phyloP scores from a whole-genome alignment of 2,888 invertebrate genomes.

The Aspidapion aeneum region DNA sequence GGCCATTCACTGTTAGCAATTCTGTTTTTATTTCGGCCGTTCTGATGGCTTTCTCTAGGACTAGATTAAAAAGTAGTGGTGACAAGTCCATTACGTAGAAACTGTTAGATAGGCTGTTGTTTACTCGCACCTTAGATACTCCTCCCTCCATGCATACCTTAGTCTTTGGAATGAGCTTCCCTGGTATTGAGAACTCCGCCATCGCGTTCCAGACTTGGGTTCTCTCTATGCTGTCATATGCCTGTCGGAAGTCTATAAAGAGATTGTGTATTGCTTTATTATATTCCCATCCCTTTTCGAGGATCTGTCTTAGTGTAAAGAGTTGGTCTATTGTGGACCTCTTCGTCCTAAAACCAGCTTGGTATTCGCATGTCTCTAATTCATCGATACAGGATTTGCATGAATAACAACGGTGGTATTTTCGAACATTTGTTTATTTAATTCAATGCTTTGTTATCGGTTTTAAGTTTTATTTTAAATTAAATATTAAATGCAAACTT shows the following conservation, averaged over 20 bases:
- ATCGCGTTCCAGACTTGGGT: background rate
- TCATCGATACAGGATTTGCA: too few species aligned
- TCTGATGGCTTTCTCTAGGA: conserved; percentile 4
- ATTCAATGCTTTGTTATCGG: too few species aligned
- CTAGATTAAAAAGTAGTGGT: conserved; percentile 2
- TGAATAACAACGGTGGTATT: too few species aligned
- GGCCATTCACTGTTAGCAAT: background rate
- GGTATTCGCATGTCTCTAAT: too few species aligned
- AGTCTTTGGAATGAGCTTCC: background rate
- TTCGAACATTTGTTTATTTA: too few species aligned
- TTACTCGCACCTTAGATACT: background rate
- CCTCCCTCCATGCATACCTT: background rate
- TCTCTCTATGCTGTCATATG: background rate
- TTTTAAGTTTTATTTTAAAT: too few species aligned
- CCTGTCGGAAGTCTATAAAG: conserved; percentile 1
- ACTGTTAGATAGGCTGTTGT: background rate
- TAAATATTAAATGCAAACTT: too few species aligned
- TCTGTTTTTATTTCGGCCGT: conserved; percentile 4
- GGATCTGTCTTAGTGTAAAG: too few species aligned
- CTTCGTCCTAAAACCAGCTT: too few species aligned
- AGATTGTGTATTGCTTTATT: too few species aligned
- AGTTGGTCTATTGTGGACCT: too few species aligned
- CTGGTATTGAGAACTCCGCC: conserved; percentile 1
- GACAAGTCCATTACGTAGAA: background rate
- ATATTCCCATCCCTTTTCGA: too few species aligned